These are phyloP conservation scores for Lasioglossum lativentre DNA, from an alignment of 2,888 invertebrate genomes.

Conservation along the genomic window DNA sequence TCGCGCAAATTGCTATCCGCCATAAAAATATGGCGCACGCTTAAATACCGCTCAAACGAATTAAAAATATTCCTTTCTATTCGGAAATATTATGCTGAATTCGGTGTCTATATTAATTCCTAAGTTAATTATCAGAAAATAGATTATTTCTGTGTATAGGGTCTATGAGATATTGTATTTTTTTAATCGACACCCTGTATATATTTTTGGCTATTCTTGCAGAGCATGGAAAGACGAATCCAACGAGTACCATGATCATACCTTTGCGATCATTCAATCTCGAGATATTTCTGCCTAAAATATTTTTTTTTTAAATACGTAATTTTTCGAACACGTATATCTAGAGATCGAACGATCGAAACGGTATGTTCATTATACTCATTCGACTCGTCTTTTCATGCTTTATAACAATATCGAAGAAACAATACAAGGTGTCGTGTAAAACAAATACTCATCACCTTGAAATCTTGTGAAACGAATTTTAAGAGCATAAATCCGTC, in stretches of 20 bases:
- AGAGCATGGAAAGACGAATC: not conserved
- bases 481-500: not conserved
- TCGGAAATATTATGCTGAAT: too few species aligned
- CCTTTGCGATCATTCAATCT: not conserved
- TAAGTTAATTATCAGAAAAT: not conserved
- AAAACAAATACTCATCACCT: not conserved
- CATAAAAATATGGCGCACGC: not conserved
- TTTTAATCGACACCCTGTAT: not conserved
- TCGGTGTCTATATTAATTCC: not conserved
- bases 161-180: not conserved
- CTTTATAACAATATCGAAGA: not conserved
- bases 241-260: not conserved
- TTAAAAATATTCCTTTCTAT: not conserved
- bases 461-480: not conserved
- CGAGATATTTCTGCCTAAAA: not conserved
- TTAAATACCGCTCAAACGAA: not conserved
- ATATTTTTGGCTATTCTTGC: not conserved
- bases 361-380: not conserved
- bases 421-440: not conserved
- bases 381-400: not conserved
- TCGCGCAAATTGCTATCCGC: not conserved
- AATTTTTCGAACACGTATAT: not conserved
- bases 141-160: too few species aligned
- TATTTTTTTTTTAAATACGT: too few species aligned
- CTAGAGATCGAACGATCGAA: not conserved